Evolutionary conservation across 2,113 vertebrate species (phyloP).

Genomic region (Salvelinus fontinalis): DNA sequence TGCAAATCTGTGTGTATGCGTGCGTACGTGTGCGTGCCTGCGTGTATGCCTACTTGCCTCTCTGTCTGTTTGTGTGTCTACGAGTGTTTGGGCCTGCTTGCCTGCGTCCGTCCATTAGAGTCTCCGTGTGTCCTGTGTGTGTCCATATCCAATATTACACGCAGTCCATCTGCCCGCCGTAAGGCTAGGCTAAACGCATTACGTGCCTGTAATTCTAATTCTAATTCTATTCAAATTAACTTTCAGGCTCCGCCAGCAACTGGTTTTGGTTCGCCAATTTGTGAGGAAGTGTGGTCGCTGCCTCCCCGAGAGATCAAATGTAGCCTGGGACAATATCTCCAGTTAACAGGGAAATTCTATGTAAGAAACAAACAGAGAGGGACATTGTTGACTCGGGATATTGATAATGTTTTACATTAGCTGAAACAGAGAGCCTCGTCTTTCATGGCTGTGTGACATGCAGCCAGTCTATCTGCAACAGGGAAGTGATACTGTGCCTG

Average conservation of each 20-base stretch:
- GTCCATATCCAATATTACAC: constrained; percentile 7
- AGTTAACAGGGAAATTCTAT: constrained; percentile 63
- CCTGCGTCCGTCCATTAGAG: constrained; percentile 29
- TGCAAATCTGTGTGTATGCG: neutral
- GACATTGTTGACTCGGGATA: constrained; percentile 61
- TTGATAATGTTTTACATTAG: constrained; percentile 60
- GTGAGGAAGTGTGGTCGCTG: constrained; percentile 44
- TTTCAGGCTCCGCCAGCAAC: constrained; percentile 47
- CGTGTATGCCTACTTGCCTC: too few relatives aligned
- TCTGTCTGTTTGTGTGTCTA: too few relatives aligned
- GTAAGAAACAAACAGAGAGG: constrained; percentile 55
- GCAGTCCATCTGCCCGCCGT: constrained; percentile 29
- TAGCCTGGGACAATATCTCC: constrained; percentile 46
- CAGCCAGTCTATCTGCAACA: constrained; percentile 31
- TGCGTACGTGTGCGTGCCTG: constrained; percentile 15
- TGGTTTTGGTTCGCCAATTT: constrained; percentile 44
- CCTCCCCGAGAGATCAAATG: constrained; percentile 43
- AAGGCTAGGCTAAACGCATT: constrained; percentile 30
- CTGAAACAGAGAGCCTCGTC: constrained; percentile 36
- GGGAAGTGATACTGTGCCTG: constrained; percentile 17
- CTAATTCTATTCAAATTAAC: constrained; percentile 42
- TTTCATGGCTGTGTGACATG: constrained; percentile 27
- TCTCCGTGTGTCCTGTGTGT: constrained; percentile 14
- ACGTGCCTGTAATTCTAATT: constrained; percentile 41
- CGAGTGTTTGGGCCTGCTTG: neutral